Evolutionary conservation across 2,888 invertebrate genomes (phyloP), one percentile per base, ranked within the genome.

Genomic region (Ophioninae sp.): DNA sequence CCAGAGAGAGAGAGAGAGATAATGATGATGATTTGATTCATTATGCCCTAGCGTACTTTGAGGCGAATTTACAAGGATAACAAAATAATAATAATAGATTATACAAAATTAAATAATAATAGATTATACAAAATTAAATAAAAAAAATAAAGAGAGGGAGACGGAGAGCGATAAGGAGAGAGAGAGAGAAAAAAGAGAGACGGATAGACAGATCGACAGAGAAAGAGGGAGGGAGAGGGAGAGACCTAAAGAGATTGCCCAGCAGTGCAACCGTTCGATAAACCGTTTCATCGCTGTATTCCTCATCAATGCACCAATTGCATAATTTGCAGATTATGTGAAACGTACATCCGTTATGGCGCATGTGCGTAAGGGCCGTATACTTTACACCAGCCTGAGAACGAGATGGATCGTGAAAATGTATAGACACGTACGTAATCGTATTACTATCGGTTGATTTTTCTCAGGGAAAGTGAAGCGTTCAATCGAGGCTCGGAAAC

Each of bases 391-490:
- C 6, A 13, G 67, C 20, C 22, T 6, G 22, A n/a, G 10, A 68
- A 44, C 6, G 1, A 22, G 20, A 22, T 6, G 6, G 20, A 39
- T 17, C 41, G 17, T 8, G 17, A 13, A 51, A 44, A 23, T 41
- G 10, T 10, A 64, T n/a, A 5, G 13, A 51, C 13, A 51, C 0
- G 51, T 17, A 10, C 17, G 17, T 17, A 51, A 13, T 5, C 51
- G 51, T 17, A 17, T 51, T 6, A 10, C 17, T 51, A 17, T 5
- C 3, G 6, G 9, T 22, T 59, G 20, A 59, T 9, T 6, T 59
- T 59, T 59, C 20, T 0, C 59, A 59, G 59, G 22, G 59, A 59
- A 59, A 59, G 59, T 59, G 22, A 59, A 22, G 59, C 59, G 59
- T 59, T 59, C 59, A 6, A 10, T 59, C 20, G 20, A 20, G 8